Base-by-base conservation (phyloP, 1,140 invertebrate species). In the Cydia strobilella region DNA sequence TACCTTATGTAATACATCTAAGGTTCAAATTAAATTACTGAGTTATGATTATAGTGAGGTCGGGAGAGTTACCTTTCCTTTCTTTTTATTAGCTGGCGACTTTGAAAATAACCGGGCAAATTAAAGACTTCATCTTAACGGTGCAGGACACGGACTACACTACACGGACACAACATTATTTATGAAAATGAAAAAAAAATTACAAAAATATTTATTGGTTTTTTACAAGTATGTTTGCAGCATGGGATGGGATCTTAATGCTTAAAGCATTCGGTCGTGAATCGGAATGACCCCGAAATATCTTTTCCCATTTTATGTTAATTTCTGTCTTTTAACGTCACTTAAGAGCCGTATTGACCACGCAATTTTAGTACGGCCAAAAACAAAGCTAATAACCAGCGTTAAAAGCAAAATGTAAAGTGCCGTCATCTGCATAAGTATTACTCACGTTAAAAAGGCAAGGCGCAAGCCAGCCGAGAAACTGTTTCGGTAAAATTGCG, bases 31-130 rank as follows among this genome's bases (percentile, higher is more conserved):
- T 54, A 2, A 54, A n/a, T 13, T n/a, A 48, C 12, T 48, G 35
- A 54, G 5, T 54, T 54, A 54, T 54, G 35, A 39, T 39, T 39
- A 39, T 18, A 18, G 51, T 18, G n/a, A n/a, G 51, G 51, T 54
- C 15, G 15, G 9, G n/a, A 51, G n/a, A 51, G 51, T 54, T 7
- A 15, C 4, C 51, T 20, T 54, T 54, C 2, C 48, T 84, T 81
- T 82, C 79, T 85, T 85, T 84, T 85, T 84, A 84, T 84, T 85
- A 84, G 80, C 79, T 76, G 76, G 76, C 75, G 79, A 81, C 76
- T 84, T 82, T 82, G 78, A 84, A 83, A 83, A 86, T 80, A 80
- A 83, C 76, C 75, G 75, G 78, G 71, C 73, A 77, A 81, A 82
- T 80, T 81, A 80, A 79, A 79, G 74, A 77, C n/a, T 54, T 54